Conservation (phyloP, 2,888 invertebrate species). For the Trachelus troglodyta region DNA sequence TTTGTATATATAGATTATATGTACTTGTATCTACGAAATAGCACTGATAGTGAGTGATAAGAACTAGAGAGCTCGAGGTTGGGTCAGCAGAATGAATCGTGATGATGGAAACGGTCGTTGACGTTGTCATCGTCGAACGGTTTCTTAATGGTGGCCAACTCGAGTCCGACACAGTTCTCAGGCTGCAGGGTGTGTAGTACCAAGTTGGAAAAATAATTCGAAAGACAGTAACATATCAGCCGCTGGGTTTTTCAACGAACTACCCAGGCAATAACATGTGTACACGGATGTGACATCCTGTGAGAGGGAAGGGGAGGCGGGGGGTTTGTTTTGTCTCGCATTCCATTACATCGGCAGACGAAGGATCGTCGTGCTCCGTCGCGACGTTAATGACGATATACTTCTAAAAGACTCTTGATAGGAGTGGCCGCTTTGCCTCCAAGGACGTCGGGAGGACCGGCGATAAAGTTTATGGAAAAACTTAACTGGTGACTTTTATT, state of each 20-base stretch:
- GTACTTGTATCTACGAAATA: not conserved
- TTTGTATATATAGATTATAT: not conserved
- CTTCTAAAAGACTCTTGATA: not conserved
- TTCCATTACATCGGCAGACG: not conserved
- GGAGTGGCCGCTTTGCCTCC: not conserved
- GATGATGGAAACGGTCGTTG: conserved; percentile 30
- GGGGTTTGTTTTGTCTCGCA: not conserved
- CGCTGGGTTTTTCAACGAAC: not conserved
- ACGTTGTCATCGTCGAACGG: conserved; percentile 25
- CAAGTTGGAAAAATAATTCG: not conserved
- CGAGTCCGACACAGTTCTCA: not conserved
- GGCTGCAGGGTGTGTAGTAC: not conserved
- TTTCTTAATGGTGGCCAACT: conserved; percentile 36
- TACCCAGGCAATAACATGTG: not conserved
- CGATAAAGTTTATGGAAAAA: not conserved
- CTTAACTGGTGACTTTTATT: not conserved
- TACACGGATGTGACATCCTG: not conserved
- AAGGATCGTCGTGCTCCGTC: not conserved
- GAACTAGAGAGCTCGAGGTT: conserved; percentile 27
- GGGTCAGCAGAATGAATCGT: conserved; percentile 36
- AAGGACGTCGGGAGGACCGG: not conserved
- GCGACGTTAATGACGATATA: not conserved
- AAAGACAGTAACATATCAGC: not conserved
- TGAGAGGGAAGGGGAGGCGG: not conserved
- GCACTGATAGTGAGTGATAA: not conserved